Base-by-base conservation (phyloP, 2,888 invertebrate genomes). In the Tiphia femorata region DNA sequence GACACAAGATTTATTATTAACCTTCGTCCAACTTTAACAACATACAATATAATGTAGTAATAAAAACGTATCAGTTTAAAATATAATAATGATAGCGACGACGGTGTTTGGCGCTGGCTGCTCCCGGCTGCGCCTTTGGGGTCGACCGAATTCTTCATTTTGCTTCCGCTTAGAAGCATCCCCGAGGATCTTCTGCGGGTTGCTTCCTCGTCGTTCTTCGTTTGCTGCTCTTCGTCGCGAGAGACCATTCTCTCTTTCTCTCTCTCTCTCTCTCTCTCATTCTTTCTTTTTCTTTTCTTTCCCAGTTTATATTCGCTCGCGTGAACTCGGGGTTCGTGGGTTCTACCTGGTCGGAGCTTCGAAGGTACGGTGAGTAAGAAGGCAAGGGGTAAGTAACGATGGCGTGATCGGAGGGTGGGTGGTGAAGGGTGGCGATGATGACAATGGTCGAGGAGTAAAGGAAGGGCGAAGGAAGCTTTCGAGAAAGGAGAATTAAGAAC, bases 1-100 rank as follows among this genome's bases (percentile, higher is more conserved):
- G 50, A 64, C 64, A 67, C 65, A 71, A 51, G 63, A 63, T 69
- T 70, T 72, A 72, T 70, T 70, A 73, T 76, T 78, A 81, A 82
- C 81, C 77, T 80, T 81, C 80, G 70, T 82, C 76, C 82, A 84
- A 78, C 83, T 83, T 84, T 83, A 84, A 84, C 83, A 83, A 82
- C 81, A 81, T 82, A 83, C 78, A 84, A 80, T 82, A 81, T 79
- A 80, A 77, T 76, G 77, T 78, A 72, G 72, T 79, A 80, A 79
- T 77, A 80, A 78, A 80, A 79, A 76, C 68, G 64, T 74, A 76
- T 73, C 69, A 72, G 72, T 77, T 75, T 33, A 75, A 69, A 74
- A 69, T 71, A 61, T 74, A 78, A 76, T 77, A 78, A 77, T 79
- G 73, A 72, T 77, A 79, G 76, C 74, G 76, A 72, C 77, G 69